Conservation (phyloP, 2,888 invertebrate species). For the Calameuta idolon region DNA sequence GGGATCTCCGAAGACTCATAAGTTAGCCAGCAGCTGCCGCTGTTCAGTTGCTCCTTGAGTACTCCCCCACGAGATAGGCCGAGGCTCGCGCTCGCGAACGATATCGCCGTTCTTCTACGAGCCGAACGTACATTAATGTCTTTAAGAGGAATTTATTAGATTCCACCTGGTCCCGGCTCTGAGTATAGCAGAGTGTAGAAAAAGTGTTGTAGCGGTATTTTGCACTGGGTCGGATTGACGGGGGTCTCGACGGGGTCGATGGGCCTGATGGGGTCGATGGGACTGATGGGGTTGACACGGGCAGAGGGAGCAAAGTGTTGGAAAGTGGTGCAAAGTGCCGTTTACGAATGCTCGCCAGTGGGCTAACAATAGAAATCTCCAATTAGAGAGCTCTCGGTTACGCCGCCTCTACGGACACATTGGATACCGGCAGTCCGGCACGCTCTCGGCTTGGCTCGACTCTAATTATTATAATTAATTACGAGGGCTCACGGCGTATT, state of each 20-base stretch:
- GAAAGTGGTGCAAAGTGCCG: not conserved
- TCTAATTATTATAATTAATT: constrained; percentile 52
- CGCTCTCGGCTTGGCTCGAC: constrained; percentile 29
- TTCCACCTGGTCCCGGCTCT: not conserved
- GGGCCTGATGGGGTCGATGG: not conserved
- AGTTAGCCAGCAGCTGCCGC: constrained; percentile 50
- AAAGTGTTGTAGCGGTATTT: not conserved
- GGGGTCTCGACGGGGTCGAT: not conserved
- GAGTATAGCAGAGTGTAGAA: not conserved
- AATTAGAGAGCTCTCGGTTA: constrained; percentile 39
- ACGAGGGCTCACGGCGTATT: constrained; percentile 31
- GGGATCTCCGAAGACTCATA: constrained; percentile 46
- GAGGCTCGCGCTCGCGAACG: not conserved
- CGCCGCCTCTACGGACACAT: constrained; percentile 36
- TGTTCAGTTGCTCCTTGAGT: constrained; percentile 42
- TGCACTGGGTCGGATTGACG: not conserved
- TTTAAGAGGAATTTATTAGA: constrained; percentile 19
- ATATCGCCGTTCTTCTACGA: constrained; percentile 2
- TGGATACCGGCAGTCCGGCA: constrained; percentile 11
- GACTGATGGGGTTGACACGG: too few relatives aligned
- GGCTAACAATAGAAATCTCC: constrained; percentile 41
- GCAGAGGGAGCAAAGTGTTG: not conserved
- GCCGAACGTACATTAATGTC: constrained; percentile 21
- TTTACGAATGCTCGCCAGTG: constrained; percentile 16
- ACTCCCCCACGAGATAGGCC: constrained; percentile 42